Conservation (phyloP, 2,797 vertebrate genomes). For the Heliangelus exortis region DNA sequence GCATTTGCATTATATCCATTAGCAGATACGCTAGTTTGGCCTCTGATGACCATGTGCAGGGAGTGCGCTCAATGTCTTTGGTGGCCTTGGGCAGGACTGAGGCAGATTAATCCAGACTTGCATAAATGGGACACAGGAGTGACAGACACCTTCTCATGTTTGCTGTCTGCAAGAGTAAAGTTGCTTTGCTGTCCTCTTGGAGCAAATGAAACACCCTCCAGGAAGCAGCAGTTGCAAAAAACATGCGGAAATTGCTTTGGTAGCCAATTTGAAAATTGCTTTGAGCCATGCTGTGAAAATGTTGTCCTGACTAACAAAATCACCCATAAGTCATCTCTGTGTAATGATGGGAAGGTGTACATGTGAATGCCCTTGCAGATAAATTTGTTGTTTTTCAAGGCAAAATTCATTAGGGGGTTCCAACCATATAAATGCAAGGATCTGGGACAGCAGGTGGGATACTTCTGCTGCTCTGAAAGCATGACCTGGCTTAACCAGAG, state of each 20-base stretch:
- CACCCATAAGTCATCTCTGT: background rate
- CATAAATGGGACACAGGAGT: background rate
- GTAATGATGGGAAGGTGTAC: background rate
- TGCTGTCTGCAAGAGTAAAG: background rate
- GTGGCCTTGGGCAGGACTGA: background rate
- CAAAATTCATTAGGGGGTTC: background rate
- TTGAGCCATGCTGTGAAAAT: background rate
- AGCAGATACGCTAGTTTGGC: background rate
- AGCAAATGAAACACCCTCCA: background rate
- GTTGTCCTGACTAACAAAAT: background rate
- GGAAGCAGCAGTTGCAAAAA: background rate
- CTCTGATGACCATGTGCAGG: background rate
- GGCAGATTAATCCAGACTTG: background rate
- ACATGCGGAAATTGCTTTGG: background rate
- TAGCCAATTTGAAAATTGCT: background rate
- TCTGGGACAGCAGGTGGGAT: background rate
- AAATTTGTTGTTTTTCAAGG: background rate
- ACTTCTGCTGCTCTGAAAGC: background rate
- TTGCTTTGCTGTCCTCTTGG: background rate
- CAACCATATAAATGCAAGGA: background rate
- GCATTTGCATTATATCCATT: background rate
- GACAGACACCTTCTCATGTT: background rate
- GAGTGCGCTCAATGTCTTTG: accelerated
- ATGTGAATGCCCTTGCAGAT: background rate
- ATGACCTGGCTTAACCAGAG: background rate